Evolutionary conservation across 2,797 vertebrate species (phyloP), one percentile per base, ranked within the genome.

Genomic region (Clarias pachynema): DNA sequence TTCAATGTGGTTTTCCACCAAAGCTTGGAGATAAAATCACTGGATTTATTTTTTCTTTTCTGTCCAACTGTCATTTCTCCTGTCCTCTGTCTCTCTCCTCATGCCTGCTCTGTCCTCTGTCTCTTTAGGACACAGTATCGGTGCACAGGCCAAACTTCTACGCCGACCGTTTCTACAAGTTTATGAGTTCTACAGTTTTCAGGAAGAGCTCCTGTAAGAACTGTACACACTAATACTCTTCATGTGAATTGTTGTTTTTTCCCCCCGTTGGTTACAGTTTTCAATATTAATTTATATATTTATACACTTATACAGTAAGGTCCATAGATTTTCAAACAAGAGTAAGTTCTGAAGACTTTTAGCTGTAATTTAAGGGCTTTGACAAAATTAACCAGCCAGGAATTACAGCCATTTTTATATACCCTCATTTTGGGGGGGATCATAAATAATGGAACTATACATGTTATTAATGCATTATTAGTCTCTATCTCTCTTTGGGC

Each of bases 71-170:
- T 75, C 16, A 29, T 60, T 24, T 37, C 56, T 31, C 24, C n/a
- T 59, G n/a, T 29, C 22, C 29, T 72, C 68, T 53, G 12, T 78
- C 22, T 74, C 57, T 20, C 56, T 4, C 83, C 16, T 65, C 31
- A 24, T 74, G 24, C 56, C n/a, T 65, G 2, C 0, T 73, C 29
- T 69, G 37, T 24, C 57, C 5, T 73, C 4, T 78, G 12, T 79
- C 26, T 70, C 60, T 40, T 86, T 57, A 99, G 98, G 98, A 99
- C 93, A 99, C 97, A 0, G 98, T 99, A 66, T 99, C 98, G 0
- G 98, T 99, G 24, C 98, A 99, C 93, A 96, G 97, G 85, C 98
- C 98, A 14, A 95, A 96, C 91, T 99, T 99, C 93, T 99, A 99
- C 0, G 98, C 98, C 0, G 98, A 99, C 87, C 95, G 98, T 53